Percentiles rank a stretch among this genome's conserved stretches.
Conservation (phyloP, 2,797 vertebrate species). For the Hypotaenidia okinawae region DNA sequence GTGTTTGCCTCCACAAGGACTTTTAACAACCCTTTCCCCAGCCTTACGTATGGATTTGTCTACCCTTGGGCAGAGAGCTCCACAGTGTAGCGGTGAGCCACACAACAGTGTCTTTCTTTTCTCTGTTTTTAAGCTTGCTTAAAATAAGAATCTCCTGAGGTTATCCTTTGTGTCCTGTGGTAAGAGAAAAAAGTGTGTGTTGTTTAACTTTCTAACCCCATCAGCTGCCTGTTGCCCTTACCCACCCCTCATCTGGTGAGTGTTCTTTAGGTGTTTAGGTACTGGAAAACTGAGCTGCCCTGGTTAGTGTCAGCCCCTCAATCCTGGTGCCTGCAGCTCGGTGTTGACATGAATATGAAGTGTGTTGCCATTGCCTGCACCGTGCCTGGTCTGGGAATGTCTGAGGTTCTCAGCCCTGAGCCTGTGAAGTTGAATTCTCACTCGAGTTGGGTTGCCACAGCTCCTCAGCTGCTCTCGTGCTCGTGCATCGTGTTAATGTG, state of each 20-base stretch:
- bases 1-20: not conserved
- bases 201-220: not conserved
- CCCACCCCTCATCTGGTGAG: not conserved
- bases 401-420: not conserved
- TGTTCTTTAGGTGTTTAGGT: not conserved
- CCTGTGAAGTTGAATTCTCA: not conserved
- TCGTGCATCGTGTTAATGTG: not conserved
- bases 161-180: not conserved
- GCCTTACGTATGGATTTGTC: rapidly evolving
- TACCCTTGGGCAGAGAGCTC: not conserved
- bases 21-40: not conserved
- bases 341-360: not conserved
- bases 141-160: not conserved
- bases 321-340: not conserved
- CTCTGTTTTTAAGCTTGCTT: not conserved
- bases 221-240: not conserved
- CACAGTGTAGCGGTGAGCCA: not conserved
- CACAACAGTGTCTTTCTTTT: not conserved
- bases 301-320: not conserved
- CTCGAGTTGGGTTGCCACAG: not conserved
- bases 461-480: not conserved
- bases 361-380: not conserved
- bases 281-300: not conserved
- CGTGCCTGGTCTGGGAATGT: not conserved
- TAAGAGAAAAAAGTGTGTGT: not conserved